Conservation (phyloP, 2,113 vertebrate genomes). For the Albula glossodonta region DNA sequence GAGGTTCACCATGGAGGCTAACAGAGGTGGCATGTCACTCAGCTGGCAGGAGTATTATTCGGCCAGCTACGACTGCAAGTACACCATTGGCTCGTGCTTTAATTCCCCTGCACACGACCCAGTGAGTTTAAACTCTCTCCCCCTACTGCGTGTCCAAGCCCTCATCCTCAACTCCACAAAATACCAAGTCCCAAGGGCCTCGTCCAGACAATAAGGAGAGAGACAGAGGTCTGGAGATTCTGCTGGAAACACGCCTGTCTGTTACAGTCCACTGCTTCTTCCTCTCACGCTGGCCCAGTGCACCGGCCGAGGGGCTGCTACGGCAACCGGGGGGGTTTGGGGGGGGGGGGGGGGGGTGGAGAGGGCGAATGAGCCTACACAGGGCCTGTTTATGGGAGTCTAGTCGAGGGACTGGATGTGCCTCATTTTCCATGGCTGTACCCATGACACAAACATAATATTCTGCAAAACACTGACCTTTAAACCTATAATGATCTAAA, state of each 20-base stretch:
- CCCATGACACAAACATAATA: too few species aligned
- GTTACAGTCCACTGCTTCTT: constrained; percentile 47
- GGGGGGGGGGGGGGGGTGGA: neutral
- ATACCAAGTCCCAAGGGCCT: constrained; percentile 41
- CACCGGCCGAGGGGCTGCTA: constrained; percentile 8
- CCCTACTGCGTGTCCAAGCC: neutral
- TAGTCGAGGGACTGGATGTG: neutral
- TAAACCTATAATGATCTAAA: too few species aligned
- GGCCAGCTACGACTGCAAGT: neutral
- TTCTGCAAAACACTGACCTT: too few species aligned
- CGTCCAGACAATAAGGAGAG: constrained; percentile 32
- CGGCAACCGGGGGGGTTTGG: neutral
- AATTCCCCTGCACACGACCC: neutral
- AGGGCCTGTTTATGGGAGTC: neutral
- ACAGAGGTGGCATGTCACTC: neutral
- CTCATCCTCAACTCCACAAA: constrained; percentile 35
- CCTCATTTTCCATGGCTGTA: too few species aligned
- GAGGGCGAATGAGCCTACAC: neutral
- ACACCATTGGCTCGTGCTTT: neutral
- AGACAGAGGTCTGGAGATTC: constrained; percentile 32
- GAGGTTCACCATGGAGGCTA: neutral
- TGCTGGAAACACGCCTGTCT: constrained; percentile 44
- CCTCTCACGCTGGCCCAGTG: constrained; percentile 13
- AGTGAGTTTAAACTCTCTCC: neutral
- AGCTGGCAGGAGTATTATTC: neutral